Percentiles rank a stretch among this genome's conserved stretches.
phyloP scores from a whole-genome alignment of 1,140 invertebrate species.

The Lineus longissimus region DNA sequence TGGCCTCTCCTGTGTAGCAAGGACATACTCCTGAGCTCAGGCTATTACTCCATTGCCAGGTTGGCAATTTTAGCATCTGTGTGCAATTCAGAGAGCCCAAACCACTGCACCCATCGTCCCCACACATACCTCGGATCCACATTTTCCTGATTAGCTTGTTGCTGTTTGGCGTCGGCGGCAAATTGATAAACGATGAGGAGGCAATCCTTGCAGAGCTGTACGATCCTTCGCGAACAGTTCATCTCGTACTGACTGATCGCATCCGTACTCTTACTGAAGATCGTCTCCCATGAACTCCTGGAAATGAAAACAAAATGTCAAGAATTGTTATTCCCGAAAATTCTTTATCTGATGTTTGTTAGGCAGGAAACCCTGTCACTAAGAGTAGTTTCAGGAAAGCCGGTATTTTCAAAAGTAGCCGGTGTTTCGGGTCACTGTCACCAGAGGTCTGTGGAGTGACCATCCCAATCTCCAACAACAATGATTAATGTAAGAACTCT shows the following conservation, averaged over 20 bases:
- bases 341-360: not conserved
- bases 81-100: too few relatives aligned
- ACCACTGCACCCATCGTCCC: too few relatives aligned
- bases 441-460: too few relatives aligned
- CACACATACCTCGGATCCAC: not conserved
- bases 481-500: too few relatives aligned
- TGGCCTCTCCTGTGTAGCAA: too few relatives aligned
- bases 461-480: too few relatives aligned
- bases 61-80: too few relatives aligned
- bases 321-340: not conserved
- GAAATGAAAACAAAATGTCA: constrained; percentile 11
- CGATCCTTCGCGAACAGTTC: constrained; percentile 49
- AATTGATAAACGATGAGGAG: constrained; percentile 54
- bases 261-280: constrained; percentile 50
- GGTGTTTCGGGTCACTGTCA: too few relatives aligned
- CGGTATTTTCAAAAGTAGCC: too few relatives aligned
- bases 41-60: too few relatives aligned
- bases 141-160: constrained; percentile 14
- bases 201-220: constrained; percentile 52
- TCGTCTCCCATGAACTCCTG: constrained; percentile 50
- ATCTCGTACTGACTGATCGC: constrained; percentile 41
- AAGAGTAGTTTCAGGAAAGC: too few relatives aligned
- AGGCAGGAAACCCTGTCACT: not conserved
- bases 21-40: too few relatives aligned
- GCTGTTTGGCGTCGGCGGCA: constrained; percentile 44